Evolutionary conservation across 1,140 invertebrate genomes (phyloP), one percentile per base, ranked within the genome.

Genomic region (Euwallacea fornicatus): DNA sequence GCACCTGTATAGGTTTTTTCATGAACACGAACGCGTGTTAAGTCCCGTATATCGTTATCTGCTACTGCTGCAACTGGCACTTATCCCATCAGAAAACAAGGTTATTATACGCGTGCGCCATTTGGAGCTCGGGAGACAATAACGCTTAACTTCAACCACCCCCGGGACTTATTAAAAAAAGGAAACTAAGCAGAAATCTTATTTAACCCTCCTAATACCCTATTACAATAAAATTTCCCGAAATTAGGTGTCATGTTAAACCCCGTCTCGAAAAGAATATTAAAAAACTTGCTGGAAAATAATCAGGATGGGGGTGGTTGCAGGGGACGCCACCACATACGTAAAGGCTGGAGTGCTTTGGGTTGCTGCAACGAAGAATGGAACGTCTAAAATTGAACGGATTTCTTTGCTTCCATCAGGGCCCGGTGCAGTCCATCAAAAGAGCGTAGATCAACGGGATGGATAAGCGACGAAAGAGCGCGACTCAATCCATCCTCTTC

Each of bases 181-280:
- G 60, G 63, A 70, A 41, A 69, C 56, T 70, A 63, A 70, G 68
- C 68, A 70, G 33, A 69, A 70, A 63, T 70, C 68, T 61, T 63
- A 62, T 64, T 70, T 61, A 55, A 55, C 50, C 44, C 59, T n/a
- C 60, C 60, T 70, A 70, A 70, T 70, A 70, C 68, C 68, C 68
- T 54, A 70, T 70, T 70, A 70, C 68, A 70, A 70, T 70, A 70
- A 70, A 70, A 70, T 70, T 70, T 70, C 68, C n/a, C 59, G 50
- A 70, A 70, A 70, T 70, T 70, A 70, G 68, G 68, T 70, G 68
- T 70, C 68, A 70, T 63, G 59, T 63, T 70, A 56, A 70, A 63
- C 68, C 68, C 68, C 68, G 43, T 70, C 43, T 21, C 59, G 44
- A 42, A 50, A 63, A 56, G 68, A 63, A 61, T 70, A 70, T 70